Evolutionary conservation across 2,888 invertebrate species (phyloP).

Genomic region (Oscheius sp.): DNA sequence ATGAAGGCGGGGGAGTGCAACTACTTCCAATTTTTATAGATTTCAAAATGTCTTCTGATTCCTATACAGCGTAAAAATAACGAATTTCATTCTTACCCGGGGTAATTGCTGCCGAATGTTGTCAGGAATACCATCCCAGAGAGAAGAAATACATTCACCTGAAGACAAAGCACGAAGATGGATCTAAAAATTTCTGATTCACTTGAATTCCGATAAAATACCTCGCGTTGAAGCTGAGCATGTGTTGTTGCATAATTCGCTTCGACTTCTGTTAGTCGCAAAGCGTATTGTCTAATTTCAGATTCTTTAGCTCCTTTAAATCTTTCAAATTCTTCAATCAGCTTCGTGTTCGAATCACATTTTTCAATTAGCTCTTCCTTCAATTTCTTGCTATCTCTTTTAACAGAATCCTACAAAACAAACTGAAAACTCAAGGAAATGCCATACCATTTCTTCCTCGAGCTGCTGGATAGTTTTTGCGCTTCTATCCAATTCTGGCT

Average conservation of each 20-base stretch:
- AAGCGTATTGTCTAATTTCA: background rate
- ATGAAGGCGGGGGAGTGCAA: background rate
- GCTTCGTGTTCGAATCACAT: background rate
- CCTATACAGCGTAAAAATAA: background rate
- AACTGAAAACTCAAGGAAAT: too few species aligned
- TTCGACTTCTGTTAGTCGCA: background rate
- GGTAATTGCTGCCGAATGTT: background rate
- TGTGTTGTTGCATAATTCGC: background rate
- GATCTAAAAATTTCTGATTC: background rate
- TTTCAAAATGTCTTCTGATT: background rate
- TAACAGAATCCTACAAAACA: background rate
- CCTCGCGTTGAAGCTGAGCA: background rate
- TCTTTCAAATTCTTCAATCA: background rate
- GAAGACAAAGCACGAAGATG: background rate
- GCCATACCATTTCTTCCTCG: background rate
- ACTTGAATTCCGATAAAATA: too few species aligned
- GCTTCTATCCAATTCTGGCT: background rate
- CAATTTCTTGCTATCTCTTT: background rate
- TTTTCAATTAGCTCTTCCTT: background rate
- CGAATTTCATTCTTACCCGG: background rate
- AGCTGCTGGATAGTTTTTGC: background rate
- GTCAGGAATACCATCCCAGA: background rate
- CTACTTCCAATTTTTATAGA: constrained; percentile 1
- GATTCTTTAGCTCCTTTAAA: background rate
- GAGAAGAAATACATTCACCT: background rate